A percentile compares a stretch with the other conserved stretches of the same genome.
These are phyloP conservation scores for Lepidiolamprologus cunningtoni DNA, from an alignment of 2,113 vertebrate species.

Conservation along the genomic window DNA sequence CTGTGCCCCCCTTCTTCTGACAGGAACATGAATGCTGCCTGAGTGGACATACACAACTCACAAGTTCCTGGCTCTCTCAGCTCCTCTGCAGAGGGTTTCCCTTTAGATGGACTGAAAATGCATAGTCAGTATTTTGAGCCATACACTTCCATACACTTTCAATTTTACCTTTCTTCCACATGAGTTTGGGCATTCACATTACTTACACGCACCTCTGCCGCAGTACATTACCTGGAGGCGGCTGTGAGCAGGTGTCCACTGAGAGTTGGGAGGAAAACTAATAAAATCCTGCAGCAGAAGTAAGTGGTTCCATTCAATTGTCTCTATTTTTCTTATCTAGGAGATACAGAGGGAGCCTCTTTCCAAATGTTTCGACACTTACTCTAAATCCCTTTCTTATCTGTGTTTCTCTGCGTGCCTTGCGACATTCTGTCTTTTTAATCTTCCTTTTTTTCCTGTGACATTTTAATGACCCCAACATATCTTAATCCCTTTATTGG, in stretches of 20 bases:
- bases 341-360: neutral
- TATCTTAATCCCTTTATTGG: constrained; percentile 9
- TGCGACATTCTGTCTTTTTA: neutral
- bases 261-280: neutral
- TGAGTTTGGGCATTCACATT: neutral
- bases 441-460: neutral
- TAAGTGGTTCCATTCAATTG: neutral
- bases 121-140: neutral
- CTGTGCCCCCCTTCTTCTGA: neutral
- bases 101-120: neutral
- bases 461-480: constrained; percentile 22
- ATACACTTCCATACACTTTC: neutral
- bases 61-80: neutral
- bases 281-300: neutral
- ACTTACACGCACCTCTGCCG: neutral
- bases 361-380: neutral
- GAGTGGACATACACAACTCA: neutral
- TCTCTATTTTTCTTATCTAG: neutral
- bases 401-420: neutral
- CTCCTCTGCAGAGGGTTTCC: neutral
- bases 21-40: neutral
- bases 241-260: neutral
- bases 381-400: neutral
- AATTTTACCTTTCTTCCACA: neutral
- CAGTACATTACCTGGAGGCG: neutral